phyloP scores from a whole-genome alignment of 2,797 vertebrate genomes.

The Diplodus puntazzo region DNA sequence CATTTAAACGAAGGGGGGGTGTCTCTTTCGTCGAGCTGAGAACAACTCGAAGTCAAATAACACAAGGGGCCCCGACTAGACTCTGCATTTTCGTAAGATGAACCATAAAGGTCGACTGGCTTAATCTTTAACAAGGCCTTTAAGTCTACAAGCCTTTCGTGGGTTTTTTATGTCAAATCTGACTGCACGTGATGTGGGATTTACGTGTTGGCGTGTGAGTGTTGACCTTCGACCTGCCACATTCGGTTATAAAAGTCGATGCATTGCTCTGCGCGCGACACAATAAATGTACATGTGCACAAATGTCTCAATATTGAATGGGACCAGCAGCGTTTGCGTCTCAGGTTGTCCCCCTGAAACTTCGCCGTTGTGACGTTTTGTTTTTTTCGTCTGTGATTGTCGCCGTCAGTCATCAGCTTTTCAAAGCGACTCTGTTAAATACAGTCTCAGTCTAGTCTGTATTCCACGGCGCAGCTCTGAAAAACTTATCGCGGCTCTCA shows the following conservation, averaged over 20 bases:
- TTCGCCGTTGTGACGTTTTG: slow-evolving; percentile 23
- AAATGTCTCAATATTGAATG: neutral
- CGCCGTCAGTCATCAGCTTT: slow-evolving; percentile 51
- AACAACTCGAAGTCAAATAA: neutral
- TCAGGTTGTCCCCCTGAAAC: slow-evolving; percentile 24
- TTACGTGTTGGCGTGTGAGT: neutral
- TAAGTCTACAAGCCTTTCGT: neutral
- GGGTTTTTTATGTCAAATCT: neutral
- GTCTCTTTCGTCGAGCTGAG: neutral
- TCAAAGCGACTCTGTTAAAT: slow-evolving; percentile 53
- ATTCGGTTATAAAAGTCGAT: slow-evolving; percentile 7
- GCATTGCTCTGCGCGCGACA: neutral
- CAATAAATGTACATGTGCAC: neutral
- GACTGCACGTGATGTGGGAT: neutral
- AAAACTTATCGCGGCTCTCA: slow-evolving; percentile 48
- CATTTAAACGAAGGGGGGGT: neutral
- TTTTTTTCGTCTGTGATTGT: neutral
- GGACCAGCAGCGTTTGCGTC: slow-evolving; percentile 27
- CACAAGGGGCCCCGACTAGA: neutral
- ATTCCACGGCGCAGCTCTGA: slow-evolving; percentile 33
- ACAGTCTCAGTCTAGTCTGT: slow-evolving; percentile 60
- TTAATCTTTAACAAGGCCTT: neutral
- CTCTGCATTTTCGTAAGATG: neutral
- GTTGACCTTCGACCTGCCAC: slow-evolving; percentile 15
- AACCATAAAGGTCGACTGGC: too few species aligned